Base-by-base conservation (phyloP, 2,113 vertebrate genomes). In the Psophia crepitans region DNA sequence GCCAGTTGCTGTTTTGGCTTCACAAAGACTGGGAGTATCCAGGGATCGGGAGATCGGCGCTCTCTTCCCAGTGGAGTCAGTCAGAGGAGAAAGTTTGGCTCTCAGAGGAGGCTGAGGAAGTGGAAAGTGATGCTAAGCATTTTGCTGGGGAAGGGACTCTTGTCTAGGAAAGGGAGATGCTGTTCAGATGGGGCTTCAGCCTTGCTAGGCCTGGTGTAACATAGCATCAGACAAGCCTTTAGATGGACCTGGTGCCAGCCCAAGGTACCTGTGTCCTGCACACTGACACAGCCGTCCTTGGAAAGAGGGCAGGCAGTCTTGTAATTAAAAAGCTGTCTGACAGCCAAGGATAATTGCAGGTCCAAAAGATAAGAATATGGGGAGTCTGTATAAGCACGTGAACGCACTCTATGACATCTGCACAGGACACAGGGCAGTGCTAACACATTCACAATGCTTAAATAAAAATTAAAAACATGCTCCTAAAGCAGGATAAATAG, bases 331-430 rank as follows among this genome's bases (percentile, higher is more conserved):
- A 54, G 12, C 58, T 49, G 24, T 13, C 61, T 49, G 39, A 64
- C 22, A 54, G 48, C 35, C 41, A 80, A 43, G 41, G 61, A 49
- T n/a, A 71, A 66, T 1, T 37, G 53, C 63, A 65, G 53, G 69
- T 68, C 26, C 82, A 24, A 66, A 58, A 66, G 16, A 26, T 9
- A 0, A 0, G 32, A 68, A 35, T 4, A 9, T 5, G 13, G 17
- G 4, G 8, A 51, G 39, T 5, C 12, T 11, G 30, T 5, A 5
- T 18, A 32, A 65, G 9, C 61, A 49, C 4, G 0, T 12, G 27
- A 84, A 58, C 4, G 33, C 60, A n/a, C 14, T 24, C 5, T 43
- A 24, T 11, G 41, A 39, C 53, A 49, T 0, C 0, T 14, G 23
- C 49, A 68, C 20, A 46, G 16, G 35, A 33, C 43, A 56, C 17